These are phyloP conservation scores for Erebia epiphron DNA, from an alignment of 2,888 invertebrate genomes.

Conservation along the genomic window DNA sequence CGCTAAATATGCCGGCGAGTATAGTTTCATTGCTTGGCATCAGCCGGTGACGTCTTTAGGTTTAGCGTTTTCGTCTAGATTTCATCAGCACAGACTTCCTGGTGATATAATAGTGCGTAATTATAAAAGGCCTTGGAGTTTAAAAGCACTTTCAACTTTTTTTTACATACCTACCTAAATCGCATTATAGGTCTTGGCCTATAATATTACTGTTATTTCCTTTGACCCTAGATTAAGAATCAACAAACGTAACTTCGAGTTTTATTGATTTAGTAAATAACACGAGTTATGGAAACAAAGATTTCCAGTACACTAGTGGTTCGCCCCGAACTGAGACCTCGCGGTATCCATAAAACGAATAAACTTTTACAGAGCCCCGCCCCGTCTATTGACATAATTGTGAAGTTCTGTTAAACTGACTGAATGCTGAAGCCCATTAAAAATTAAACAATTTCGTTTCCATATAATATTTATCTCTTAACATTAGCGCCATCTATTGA, in stretches of 20 bases:
- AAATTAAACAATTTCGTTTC: no score
- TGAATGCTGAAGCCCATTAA: no score
- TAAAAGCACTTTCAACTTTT: background rate
- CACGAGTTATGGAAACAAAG: background rate
- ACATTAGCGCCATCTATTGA: no score
- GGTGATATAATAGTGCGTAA: background rate
- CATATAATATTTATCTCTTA: no score
- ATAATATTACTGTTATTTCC: background rate
- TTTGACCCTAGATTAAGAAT: background rate
- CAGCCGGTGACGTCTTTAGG: background rate
- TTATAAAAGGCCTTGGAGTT: background rate
- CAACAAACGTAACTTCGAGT: background rate
- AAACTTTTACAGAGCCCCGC: no score
- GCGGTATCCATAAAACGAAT: no score
- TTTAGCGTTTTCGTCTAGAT: background rate
- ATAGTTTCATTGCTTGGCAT: background rate
- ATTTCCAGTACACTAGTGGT: background rate
- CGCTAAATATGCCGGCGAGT: no score
- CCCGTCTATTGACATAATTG: no score
- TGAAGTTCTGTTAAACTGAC: no score
- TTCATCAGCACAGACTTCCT: background rate
- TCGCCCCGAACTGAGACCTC: no score
- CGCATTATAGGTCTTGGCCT: background rate
- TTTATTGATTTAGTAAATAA: constrained; percentile 1
- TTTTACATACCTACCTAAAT: background rate